Conservation (phyloP, 2,113 vertebrate genomes). For the Mirounga angustirostris region DNA sequence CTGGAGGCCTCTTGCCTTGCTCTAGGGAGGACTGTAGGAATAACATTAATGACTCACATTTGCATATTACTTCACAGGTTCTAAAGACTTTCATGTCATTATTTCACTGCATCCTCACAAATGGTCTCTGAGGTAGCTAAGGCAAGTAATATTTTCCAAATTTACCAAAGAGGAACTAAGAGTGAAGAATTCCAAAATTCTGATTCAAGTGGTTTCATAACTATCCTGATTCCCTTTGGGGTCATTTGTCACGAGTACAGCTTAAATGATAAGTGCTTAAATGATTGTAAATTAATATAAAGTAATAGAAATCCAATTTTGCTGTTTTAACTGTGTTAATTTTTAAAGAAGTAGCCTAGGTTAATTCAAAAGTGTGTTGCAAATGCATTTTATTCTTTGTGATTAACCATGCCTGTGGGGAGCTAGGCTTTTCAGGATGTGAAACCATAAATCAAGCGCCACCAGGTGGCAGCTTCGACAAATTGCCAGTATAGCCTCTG, state of each 20-base stretch:
- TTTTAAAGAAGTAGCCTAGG: slow-evolving; percentile 20
- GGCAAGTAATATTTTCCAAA: not conserved
- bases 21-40: not conserved
- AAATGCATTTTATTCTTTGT: not conserved
- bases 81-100: not conserved
- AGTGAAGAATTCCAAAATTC: not conserved
- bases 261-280: slow-evolving; percentile 33
- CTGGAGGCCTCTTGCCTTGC: not conserved
- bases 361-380: slow-evolving; percentile 29
- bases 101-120: slow-evolving; percentile 10
- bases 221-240: not conserved
- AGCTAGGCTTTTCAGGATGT: not conserved
- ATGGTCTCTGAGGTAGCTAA: not conserved
- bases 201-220: not conserved
- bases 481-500: slow-evolving; percentile 29
- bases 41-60: not conserved
- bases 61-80: not conserved
- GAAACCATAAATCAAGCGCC: slow-evolving; percentile 35
- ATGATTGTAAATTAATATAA: not conserved
- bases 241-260: not conserved
- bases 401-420: not conserved
- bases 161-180: not conserved
- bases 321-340: not conserved
- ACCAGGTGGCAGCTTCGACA: slow-evolving; percentile 30
- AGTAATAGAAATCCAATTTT: slow-evolving; percentile 1